phyloP scores from a whole-genome alignment of 2,888 invertebrate genomes.

The Harpagoxenus sublaevis region DNA sequence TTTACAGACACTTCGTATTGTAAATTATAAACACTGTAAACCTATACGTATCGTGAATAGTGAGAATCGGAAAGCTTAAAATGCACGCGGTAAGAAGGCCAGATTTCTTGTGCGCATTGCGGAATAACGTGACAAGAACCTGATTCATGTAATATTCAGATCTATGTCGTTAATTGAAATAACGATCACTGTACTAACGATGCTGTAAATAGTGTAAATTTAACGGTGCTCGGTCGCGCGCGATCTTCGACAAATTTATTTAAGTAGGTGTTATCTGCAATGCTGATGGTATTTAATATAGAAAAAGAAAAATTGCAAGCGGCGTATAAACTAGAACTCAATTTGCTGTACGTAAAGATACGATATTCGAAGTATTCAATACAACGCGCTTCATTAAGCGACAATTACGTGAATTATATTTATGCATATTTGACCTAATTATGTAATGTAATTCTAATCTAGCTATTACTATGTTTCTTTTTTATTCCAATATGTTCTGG shows the following conservation, averaged over 20 bases:
- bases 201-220: not conserved
- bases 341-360: not conserved
- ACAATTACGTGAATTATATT: not conserved
- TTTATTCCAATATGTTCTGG: not conserved
- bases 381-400: not conserved
- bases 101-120: not conserved
- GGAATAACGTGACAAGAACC: not conserved
- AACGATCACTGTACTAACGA: not conserved
- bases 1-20: not conserved
- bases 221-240: not conserved
- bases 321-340: not conserved
- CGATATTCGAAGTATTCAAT: not conserved
- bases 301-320: not conserved
- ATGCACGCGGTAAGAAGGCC: not conserved
- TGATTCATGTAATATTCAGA: slow-evolving; percentile 19
- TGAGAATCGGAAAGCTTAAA: not conserved
- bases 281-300: not conserved
- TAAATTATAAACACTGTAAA: not conserved
- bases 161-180: slow-evolving; percentile 7
- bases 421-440: not conserved
- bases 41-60: not conserved
- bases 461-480: not conserved
- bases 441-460: not conserved
- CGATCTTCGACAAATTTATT: not conserved
- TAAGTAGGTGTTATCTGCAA: not conserved